Evolutionary conservation across 2,888 invertebrate genomes (phyloP), one percentile per base, ranked within the genome.

Genomic region (Mystacides longicornis): DNA sequence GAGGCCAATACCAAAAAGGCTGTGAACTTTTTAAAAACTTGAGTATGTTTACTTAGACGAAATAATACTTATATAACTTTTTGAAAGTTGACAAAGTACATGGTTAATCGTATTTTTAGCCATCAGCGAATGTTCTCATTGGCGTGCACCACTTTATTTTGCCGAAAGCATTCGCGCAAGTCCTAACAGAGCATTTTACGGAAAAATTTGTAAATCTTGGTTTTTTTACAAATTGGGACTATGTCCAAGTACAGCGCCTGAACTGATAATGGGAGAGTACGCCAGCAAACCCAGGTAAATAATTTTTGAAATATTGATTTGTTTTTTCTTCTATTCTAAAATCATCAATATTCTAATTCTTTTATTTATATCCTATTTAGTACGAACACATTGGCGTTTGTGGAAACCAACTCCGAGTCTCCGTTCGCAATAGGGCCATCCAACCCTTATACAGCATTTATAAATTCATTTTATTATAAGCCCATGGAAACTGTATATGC

Each of bases 1-100:
- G 81, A 1, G 81, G 81, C 0, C 64, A 74, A 4, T 62, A 65
- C 2, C 85, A 85, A 63, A 82, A 82, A 0, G 83, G 83, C 0
- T 84, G 84, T 64, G 62, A 58, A 51, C 46, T 33, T 11, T 31
- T 33, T 50, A 50, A 33, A 9, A 51, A 51, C n/a, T 43, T 43
- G 42, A 18, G 31, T 52, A 51, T 37, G 23, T 48, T 33, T 51
- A 23, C 27, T 14, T 19, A 20, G 18, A 43, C 43, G 5, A 5
- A 11, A 43, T 16, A 9, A 27, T 27, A 27, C 27, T 11, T 27
- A 27, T 11, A 5, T 27, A 7, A 27, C 27, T 7, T 7, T 5
- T 7, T 27, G 5, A 11, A 27, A 27, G 11, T 27, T 27, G 5
- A 27, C 11, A 7, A 27, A 7, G 27, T 7, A 7, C 11, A 27